Conservation (phyloP, 2,113 vertebrate genomes). For the Galbula dea region DNA sequence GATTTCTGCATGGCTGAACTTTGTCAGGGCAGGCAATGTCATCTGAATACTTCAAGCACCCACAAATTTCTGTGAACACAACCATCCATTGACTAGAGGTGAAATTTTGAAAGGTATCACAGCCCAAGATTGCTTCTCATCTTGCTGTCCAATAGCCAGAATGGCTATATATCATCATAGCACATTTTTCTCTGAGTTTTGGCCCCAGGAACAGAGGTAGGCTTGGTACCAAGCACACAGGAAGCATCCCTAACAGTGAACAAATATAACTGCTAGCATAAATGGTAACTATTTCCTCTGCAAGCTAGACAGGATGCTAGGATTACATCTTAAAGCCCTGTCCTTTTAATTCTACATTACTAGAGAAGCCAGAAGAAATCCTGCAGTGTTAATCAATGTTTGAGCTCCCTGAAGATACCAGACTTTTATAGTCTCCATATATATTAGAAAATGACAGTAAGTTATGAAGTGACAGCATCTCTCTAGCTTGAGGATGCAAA, state of each 20-base stretch:
- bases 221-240: not conserved
- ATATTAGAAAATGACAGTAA: not conserved
- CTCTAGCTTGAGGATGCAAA: not conserved
- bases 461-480: not conserved
- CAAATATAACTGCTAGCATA: not conserved
- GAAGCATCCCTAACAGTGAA: not conserved
- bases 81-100: not conserved
- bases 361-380: not conserved
- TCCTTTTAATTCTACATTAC: not conserved
- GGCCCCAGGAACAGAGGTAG: not conserved
- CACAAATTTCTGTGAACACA: not conserved
- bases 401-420: not conserved
- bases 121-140: not conserved
- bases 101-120: not conserved
- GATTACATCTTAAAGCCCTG: not conserved
- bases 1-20: not conserved
- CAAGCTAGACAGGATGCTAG: not conserved
- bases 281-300: not conserved
- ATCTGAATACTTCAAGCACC: not conserved
- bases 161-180: not conserved
- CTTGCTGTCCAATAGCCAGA: not conserved
- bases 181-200: not conserved
- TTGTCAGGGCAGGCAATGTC: not conserved
- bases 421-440: not conserved
- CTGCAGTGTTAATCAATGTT: not conserved